Percentiles rank a stretch among this genome's conserved stretches.
Evolutionary conservation across 1,140 invertebrate genomes (phyloP).

Genomic region (Belonocnema kinseyi): DNA sequence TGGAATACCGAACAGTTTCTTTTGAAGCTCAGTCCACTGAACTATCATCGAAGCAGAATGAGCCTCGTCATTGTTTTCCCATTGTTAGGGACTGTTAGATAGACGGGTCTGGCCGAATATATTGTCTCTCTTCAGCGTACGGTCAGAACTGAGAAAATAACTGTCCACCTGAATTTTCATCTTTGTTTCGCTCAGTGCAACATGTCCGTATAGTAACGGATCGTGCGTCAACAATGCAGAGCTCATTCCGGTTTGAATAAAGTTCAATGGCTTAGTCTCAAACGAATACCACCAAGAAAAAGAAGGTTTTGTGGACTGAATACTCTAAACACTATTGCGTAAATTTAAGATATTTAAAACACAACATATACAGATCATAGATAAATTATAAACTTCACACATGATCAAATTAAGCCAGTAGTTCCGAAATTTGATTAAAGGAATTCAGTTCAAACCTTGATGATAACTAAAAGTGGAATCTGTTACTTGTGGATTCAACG

Average conservation of each 20-base stretch:
- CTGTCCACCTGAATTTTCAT: constrained; percentile 30
- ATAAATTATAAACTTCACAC: background rate
- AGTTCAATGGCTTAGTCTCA: constrained; percentile 29
- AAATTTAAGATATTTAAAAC: background rate
- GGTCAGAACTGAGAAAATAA: constrained; percentile 18
- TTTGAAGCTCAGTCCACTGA: constrained; percentile 6
- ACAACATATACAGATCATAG: background rate
- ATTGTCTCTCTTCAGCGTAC: constrained; percentile 5
- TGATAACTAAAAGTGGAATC: too few relatives aligned
- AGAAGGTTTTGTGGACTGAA: constrained; percentile 8
- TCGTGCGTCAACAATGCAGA: constrained; percentile 31
- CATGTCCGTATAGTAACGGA: constrained; percentile 20
- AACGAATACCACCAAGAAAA: constrained; percentile 3
- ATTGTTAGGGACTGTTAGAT: constrained; percentile 25
- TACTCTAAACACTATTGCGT: background rate
- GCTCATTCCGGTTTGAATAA: constrained; percentile 31
- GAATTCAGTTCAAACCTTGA: too few relatives aligned
- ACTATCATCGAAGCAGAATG: constrained; percentile 17
- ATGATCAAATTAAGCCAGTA: too few relatives aligned
- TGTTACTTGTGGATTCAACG: too few relatives aligned
- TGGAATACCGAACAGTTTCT: background rate
- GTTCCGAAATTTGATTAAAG: too few relatives aligned
- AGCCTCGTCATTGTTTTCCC: background rate
- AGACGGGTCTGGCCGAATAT: constrained; percentile 22
- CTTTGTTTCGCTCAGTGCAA: constrained; percentile 29